phyloP scores from a whole-genome alignment of 2,113 vertebrate species.

The Grus americana region DNA sequence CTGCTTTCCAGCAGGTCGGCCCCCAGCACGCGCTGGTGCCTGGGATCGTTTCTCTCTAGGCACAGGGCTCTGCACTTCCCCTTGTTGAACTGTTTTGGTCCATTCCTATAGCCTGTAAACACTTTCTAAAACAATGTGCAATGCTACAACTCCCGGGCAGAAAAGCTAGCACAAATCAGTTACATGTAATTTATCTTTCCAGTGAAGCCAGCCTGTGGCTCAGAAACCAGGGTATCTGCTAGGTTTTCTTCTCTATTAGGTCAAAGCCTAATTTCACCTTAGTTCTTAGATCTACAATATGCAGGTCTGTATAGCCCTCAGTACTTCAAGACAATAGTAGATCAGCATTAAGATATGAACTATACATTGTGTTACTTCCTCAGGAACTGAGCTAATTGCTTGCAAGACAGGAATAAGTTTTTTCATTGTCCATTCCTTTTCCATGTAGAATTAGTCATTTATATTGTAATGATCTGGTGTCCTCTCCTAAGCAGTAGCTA shows the following conservation, averaged over 20 bases:
- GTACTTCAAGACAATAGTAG: neutral
- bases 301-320: neutral
- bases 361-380: neutral
- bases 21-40: neutral
- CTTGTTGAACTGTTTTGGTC: neutral
- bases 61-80: neutral
- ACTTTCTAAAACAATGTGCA: neutral
- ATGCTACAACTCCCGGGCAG: neutral
- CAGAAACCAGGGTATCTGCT: neutral
- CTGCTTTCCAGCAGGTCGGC: neutral
- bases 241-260: neutral
- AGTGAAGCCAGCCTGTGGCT: neutral
- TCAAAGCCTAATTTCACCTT: neutral
- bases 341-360: neutral
- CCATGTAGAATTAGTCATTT: neutral
- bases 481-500: neutral
- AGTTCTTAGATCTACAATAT: neutral
- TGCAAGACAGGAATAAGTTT: neutral
- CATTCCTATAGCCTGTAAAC: neutral
- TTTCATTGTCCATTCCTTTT: neutral
- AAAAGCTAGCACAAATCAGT: neutral
- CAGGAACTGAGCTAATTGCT: neutral
- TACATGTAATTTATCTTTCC: neutral
- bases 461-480: neutral
- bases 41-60: neutral